Conservation (phyloP, 2,797 vertebrate species). For the Molossus molossus region DNA sequence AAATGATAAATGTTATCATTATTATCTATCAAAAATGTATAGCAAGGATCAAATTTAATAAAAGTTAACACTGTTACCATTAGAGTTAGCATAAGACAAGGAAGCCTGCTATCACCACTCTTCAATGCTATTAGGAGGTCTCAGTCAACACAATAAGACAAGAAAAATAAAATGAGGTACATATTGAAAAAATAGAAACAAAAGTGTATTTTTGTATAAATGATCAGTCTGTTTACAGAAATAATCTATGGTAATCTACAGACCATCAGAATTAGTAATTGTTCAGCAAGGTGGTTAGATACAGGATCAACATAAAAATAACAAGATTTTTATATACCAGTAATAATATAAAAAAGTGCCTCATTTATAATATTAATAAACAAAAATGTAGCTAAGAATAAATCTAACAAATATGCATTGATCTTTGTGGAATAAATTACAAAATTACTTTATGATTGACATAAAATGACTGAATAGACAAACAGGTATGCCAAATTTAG, state of each 20-base stretch:
- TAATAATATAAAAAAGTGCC: neutral
- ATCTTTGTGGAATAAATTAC: slow-evolving; percentile 15
- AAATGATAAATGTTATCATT: slow-evolving; percentile 42
- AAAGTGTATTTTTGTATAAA: neutral
- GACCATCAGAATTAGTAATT: neutral
- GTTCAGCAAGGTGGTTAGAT: slow-evolving; percentile 3
- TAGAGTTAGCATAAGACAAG: neutral
- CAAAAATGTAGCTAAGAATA: slow-evolving; percentile 32
- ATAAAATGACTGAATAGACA: slow-evolving; percentile 9
- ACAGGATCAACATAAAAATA: slow-evolving; percentile 5
- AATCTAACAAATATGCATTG: neutral
- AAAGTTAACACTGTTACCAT: neutral
- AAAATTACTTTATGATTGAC: neutral
- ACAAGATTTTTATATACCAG: neutral
- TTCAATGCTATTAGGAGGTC: neutral
- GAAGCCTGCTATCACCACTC: neutral
- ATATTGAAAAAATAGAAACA: slow-evolving; percentile 3
- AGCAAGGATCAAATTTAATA: neutral
- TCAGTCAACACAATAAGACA: neutral
- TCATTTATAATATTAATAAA: neutral
- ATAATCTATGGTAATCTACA: neutral
- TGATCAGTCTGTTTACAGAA: neutral
- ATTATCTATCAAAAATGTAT: neutral
- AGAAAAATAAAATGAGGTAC: neutral
- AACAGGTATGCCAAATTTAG: neutral